phyloP scores from a whole-genome alignment of 2,113 vertebrate genomes.

The Gambusia affinis region DNA sequence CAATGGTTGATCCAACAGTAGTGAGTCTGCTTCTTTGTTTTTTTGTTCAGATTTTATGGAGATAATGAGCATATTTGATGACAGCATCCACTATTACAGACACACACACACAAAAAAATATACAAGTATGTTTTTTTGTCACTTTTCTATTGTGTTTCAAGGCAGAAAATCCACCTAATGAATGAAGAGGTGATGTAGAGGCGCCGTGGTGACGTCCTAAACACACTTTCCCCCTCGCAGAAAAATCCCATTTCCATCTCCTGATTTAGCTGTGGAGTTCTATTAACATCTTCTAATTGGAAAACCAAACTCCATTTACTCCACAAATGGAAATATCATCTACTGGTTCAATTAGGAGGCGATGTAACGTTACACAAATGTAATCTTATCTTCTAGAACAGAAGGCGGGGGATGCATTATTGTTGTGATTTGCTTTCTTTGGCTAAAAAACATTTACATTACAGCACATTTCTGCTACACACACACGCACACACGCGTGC shows the following conservation, averaged over 20 bases:
- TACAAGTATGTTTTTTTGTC: too few species aligned
- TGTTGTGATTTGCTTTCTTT: too few species aligned
- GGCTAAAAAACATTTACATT: too few species aligned
- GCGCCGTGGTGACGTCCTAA: background rate
- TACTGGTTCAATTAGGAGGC: conserved; percentile 37
- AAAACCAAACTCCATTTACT: conserved; percentile 50
- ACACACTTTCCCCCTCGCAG: background rate
- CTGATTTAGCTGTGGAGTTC: conserved; percentile 14
- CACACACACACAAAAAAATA: too few species aligned
- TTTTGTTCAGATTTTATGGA: too few species aligned
- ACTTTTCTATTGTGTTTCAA: too few species aligned
- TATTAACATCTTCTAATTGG: conserved; percentile 44
- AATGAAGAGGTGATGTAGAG: background rate
- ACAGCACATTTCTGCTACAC: too few species aligned
- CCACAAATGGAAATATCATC: conserved; percentile 41
- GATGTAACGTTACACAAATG: conserved; percentile 29
- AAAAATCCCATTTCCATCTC: conserved; percentile 2
- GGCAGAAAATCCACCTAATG: background rate
- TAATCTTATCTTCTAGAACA: conserved; percentile 23
- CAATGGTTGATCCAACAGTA: too few species aligned
- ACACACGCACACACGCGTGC: too few species aligned
- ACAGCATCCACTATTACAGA: too few species aligned
- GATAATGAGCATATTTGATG: too few species aligned
- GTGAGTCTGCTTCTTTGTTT: too few species aligned
- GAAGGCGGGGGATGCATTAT: background rate